Percentiles rank a stretch among this genome's conserved stretches.
Conservation (phyloP, 2,113 vertebrate genomes). For the Arenaria interpres region DNA sequence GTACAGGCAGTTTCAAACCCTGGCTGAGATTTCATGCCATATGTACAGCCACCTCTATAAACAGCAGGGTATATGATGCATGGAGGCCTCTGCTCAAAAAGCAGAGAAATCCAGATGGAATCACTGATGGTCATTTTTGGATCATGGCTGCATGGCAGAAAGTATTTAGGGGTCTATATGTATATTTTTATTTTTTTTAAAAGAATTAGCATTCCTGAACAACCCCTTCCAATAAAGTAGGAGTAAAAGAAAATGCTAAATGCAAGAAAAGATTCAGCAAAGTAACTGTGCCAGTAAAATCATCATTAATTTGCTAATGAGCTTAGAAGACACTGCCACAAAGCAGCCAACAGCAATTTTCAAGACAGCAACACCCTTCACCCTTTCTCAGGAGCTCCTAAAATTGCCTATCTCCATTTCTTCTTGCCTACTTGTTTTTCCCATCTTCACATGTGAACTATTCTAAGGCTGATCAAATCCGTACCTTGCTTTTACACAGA, state of each 20-base stretch:
- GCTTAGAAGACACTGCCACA: background rate
- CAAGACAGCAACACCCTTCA: background rate
- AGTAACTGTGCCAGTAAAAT: background rate
- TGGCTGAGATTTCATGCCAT: constrained; percentile 41
- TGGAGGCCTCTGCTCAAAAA: constrained; percentile 21
- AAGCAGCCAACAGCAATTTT: constrained; percentile 17
- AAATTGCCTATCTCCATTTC: background rate
- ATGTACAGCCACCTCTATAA: constrained; percentile 37
- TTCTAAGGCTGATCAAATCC: background rate
- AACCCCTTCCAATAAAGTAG: background rate
- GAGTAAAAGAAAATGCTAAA: background rate
- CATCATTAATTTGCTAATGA: constrained; percentile 29
- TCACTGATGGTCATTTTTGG: constrained; percentile 8
- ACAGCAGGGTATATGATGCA: constrained; percentile 39
- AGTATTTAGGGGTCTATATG: background rate
- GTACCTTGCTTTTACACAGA: background rate
- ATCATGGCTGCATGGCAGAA: background rate
- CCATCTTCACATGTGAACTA: background rate
- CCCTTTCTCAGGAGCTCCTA: background rate
- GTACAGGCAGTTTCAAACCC: constrained; percentile 2
- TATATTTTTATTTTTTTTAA: background rate
- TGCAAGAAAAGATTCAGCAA: background rate
- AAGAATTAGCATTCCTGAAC: background rate
- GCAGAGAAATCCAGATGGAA: constrained; percentile 46
- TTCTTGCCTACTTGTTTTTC: background rate